Base-by-base conservation (phyloP, 2,113 vertebrate genomes). In the Phyllostomus discolor region DNA sequence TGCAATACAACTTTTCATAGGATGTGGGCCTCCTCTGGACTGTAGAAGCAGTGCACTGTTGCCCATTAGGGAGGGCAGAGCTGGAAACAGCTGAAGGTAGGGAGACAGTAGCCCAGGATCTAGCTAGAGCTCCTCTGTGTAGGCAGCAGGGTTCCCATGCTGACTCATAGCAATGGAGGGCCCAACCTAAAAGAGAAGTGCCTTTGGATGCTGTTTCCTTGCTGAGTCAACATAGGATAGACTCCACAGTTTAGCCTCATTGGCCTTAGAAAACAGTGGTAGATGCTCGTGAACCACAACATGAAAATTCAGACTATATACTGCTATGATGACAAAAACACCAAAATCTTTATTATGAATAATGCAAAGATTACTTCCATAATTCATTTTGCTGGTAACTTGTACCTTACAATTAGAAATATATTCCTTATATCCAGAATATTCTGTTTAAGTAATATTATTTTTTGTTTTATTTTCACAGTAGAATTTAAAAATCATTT, bases 401-500 rank as follows among this genome's bases (percentile, higher is more conserved):
- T 94, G 24, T 85, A 12, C 38, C 20, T 75, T 92, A 15, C 17
- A 82, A 78, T 83, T 11, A 86, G n/a, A 91, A 93, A 83, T 79
- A 15, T 17, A 91, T 38, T 88, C 54, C 54, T 94, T 89, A 59
- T 43, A 80, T 54, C 0, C 10, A 95, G 33, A 69, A 46, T 85
- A 78, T 62, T 82, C 2, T 84, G 22, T 76, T 76, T 48, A 64
- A 46, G n/a, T 88, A 14, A 81, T 76, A 28, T 33, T 64, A 48
- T 75, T 64, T 78, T 85, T 17, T 20, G 8, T 73, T 92, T 89
- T 79, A 26, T 72, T 91, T 92, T 8, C 17, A 59, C 24, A 26
- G 10, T 33, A 83, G 33, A 94, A 95, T 91, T 92, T 22, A 79
- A 84, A 96, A 86, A 81, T 72, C 10, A 67, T 24, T 48, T 85